Evolutionary conservation across 2,797 vertebrate genomes (phyloP), one percentile per base, ranked within the genome.

Genomic region (Octomys mimax): DNA sequence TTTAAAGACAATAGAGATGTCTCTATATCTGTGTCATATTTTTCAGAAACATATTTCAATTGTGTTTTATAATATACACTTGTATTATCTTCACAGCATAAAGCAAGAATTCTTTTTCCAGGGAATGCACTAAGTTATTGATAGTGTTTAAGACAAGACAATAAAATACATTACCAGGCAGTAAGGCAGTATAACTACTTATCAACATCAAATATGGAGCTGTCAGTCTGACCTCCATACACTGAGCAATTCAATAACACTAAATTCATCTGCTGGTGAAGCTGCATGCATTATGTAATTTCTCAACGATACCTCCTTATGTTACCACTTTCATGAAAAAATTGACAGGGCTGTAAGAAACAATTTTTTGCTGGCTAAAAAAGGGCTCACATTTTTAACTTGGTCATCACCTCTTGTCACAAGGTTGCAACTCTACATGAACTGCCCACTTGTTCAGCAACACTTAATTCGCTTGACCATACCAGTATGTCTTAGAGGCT

Each of bases 291-390:
- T 90, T 90, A 94, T 13, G 19, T 64, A 92, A 89, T 28, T 78
- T 94, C 64, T 77, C 57, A 66, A 2, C 19, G 92, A 93, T 54
- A 73, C 33, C 12, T 93, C 70, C 79, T 70, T 52, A 52, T 33
- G 31, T 73, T 19, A 80, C 57, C 3, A 7, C 1, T 24, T 86
- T 73, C 52, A 93, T 86, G 87, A 92, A 89, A 92, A 92, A 87
- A 36, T 46, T 93, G 92, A 94, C 81, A 94, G 80, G 33, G n/a
- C 80, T 82, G 4, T 73, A 96, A 89, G 80, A 80, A 95, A 96
- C 42, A 36, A 68, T 83, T 75, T 42, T 92, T 54, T 79, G 26
- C 21, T 95, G 87, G 46, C 61, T 92, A 70, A 82, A 92, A 77
- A 33, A 90, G 88, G 39, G 39, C 89, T 84, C 80, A 54, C 6